phyloP scores from a whole-genome alignment of 1,140 invertebrate genomes.

The Druon quercuslanigerum region DNA sequence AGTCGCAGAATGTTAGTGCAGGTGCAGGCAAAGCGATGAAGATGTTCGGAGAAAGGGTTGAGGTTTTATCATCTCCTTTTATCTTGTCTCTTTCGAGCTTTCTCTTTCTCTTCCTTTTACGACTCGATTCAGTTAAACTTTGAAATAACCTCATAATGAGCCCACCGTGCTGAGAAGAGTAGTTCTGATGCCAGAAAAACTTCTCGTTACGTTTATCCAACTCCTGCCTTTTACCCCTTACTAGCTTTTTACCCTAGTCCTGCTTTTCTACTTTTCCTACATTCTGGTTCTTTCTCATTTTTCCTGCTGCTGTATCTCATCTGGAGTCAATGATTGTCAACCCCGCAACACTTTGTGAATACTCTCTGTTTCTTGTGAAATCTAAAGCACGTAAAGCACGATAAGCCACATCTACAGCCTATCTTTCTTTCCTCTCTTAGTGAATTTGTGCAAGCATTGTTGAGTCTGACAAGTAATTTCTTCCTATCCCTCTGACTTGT shows the following conservation, averaged over 20 bases:
- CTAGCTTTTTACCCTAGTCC: background rate
- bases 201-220: constrained; percentile 54
- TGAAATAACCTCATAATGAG: constrained; percentile 68
- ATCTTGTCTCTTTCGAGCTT: constrained; percentile 46
- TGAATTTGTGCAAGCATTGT: background rate
- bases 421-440: background rate
- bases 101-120: constrained; percentile 22
- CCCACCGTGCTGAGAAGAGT: constrained; percentile 45
- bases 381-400: constrained; percentile 45
- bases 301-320: background rate
- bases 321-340: constrained; percentile 50
- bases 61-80: constrained; percentile 47
- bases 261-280: background rate
- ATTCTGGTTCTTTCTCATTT: constrained; percentile 23
- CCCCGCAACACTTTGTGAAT: constrained; percentile 51
- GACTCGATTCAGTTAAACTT: constrained; percentile 67
- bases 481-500: background rate
- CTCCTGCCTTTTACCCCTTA: constrained; percentile 8
- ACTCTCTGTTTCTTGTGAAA: constrained; percentile 44
- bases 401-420: constrained; percentile 22
- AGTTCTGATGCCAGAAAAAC: constrained; percentile 54
- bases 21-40: background rate
- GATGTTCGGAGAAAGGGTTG: background rate
- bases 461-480: constrained; percentile 34
- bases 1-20: background rate